Base-by-base conservation (phyloP, 2,797 vertebrate genomes). In the Squalus acanthias region DNA sequence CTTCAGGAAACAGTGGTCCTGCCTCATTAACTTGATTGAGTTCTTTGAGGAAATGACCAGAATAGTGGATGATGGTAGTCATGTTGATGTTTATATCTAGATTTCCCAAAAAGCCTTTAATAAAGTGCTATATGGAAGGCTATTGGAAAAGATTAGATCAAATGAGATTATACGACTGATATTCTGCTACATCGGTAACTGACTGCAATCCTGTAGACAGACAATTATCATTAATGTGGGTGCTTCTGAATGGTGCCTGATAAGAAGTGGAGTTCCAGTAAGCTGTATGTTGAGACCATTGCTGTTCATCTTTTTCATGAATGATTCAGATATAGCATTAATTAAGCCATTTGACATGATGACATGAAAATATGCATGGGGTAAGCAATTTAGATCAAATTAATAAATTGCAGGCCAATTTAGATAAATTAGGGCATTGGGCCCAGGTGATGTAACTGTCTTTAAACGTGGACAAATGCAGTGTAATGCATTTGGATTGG, bases 1-100 rank as follows among this genome's bases (percentile, higher is more conserved):
- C 60, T 92, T 65, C 60, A 65, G 60, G 60, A 92, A 92, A 92
- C 89, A n/a, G 89, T 92, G 33, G 89, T 65, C 89, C 89, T 92
- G 57, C 60, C 89, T 65, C 60, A 92, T 92, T 92, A 65, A 65
- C 33, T 33, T 92, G 89, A 92, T 92, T 92, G 89, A 92, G 60
- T 92, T 92, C 89, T 65, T 92, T 92, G 60, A 92, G 89, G 29
- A 92, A 92, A 60, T 92, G 60, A 92, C 60, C 89, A 65, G 60
- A 92, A 92, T n/a, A 65, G 89, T 92, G 89, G 5, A 7, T 65
- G 89, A 92, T 65, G 29, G 89, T 63, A 65, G 33, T n/a, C 60
- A 60, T n/a, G 60, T n/a, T 63, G 60, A 63, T n/a, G 60, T 39
- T 63, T 92, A 65, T 92, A 92, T 65, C 33, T 92, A 65, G 88